A percentile compares a stretch with the other conserved stretches of the same genome.
phyloP scores from a whole-genome alignment of 2,113 vertebrate genomes.

The Indri indri region DNA sequence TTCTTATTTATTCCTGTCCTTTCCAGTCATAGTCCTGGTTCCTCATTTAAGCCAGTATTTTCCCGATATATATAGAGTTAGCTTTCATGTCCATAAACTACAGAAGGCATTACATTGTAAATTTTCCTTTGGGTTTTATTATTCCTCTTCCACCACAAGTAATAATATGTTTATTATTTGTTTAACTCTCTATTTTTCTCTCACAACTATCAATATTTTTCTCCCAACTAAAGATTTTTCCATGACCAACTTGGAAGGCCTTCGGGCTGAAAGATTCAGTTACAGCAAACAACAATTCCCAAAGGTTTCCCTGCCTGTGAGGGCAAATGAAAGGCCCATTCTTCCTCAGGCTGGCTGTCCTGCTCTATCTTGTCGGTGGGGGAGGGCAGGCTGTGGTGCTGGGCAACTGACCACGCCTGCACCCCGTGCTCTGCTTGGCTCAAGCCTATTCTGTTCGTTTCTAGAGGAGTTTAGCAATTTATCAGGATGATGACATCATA shows the following conservation, averaged over 20 bases:
- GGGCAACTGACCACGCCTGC: not conserved
- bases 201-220: conserved; percentile 51
- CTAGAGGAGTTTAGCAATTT: not conserved
- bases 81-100: not conserved
- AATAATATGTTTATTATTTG: not conserved
- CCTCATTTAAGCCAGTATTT: not conserved
- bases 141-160: not conserved
- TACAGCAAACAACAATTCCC: conserved; percentile 74
- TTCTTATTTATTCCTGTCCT: not conserved
- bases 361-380: conserved; percentile 23
- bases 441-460: not conserved
- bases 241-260: conserved; percentile 61
- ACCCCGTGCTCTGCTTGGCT: not conserved
- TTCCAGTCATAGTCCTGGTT: not conserved
- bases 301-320: conserved; percentile 52
- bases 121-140: not conserved
- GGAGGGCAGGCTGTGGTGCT: not conserved
- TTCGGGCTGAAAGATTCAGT: conserved; percentile 51
- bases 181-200: not conserved
- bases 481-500: not conserved
- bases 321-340: conserved; percentile 70
- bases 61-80: not conserved
- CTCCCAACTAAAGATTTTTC: conserved; percentile 52
- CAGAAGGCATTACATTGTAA: not conserved
- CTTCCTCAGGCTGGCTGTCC: conserved; percentile 38